A percentile compares a stretch with the other conserved stretches of the same genome.
Conservation (phyloP, 2,113 vertebrate genomes). For the Lucifuga dentata region DNA sequence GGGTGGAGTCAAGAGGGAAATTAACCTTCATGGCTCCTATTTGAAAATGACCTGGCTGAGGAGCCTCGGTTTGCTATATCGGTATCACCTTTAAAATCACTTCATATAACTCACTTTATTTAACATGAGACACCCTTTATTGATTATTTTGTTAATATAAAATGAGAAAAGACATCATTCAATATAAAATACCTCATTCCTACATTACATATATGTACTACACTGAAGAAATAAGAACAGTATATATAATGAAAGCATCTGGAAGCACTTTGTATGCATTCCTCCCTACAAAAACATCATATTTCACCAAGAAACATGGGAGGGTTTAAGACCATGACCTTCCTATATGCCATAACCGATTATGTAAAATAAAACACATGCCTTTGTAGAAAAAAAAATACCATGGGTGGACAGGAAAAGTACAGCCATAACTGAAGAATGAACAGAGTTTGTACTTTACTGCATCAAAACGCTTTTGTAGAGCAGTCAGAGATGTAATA, state of each 20-base stretch:
- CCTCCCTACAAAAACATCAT: slow-evolving; percentile 65
- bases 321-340: slow-evolving; percentile 55
- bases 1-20: neutral
- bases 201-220: slow-evolving; percentile 30
- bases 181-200: slow-evolving; percentile 22
- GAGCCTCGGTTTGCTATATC: neutral
- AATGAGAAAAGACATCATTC: neutral
- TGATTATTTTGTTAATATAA: neutral
- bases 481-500: slow-evolving; percentile 22
- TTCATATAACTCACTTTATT: neutral
- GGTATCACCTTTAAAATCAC: slow-evolving; percentile 8
- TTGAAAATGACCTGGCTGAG: neutral
- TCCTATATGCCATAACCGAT: slow-evolving; percentile 53
- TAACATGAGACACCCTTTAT: neutral
- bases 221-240: slow-evolving; percentile 20
- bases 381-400: slow-evolving; percentile 25
- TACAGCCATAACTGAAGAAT: slow-evolving; percentile 17
- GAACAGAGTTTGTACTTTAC: neutral
- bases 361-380: slow-evolving; percentile 69
- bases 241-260: slow-evolving; percentile 66
- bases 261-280: slow-evolving; percentile 75
- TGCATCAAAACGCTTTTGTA: slow-evolving; percentile 26
- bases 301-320: slow-evolving; percentile 65
- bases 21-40: neutral
- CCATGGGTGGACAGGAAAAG: slow-evolving; percentile 10